These are phyloP conservation scores for Pachyrhynchus sulphureomaculatus DNA, from an alignment of 1,140 invertebrate genomes.

Conservation along the genomic window DNA sequence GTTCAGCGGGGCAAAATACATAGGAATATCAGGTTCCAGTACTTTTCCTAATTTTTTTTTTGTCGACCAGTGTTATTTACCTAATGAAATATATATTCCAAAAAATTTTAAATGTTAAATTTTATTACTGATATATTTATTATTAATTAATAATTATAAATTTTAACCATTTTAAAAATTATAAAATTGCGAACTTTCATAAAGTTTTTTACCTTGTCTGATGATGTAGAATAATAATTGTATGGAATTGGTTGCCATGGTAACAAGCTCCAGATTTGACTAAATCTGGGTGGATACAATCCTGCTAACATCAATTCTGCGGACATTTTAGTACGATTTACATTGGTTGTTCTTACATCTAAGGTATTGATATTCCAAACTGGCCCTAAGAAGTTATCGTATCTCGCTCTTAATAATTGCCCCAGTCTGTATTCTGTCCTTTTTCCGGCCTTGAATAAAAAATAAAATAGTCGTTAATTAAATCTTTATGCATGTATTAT, in stretches of 20 bases:
- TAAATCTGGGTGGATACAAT: slow-evolving; percentile 55
- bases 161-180: too few species aligned
- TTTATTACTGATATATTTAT: too few species aligned
- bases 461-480: too few species aligned
- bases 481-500: too few species aligned
- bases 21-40: too few species aligned
- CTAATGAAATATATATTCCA: too few species aligned
- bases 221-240: slow-evolving; percentile 15
- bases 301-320: slow-evolving; percentile 57
- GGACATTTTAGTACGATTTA: slow-evolving; percentile 61
- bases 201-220: slow-evolving; percentile 4
- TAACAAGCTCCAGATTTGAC: slow-evolving; percentile 50
- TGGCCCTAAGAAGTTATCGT: slow-evolving; percentile 59
- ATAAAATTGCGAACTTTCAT: too few species aligned
- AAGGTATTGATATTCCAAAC: slow-evolving; percentile 55
- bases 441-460: slow-evolving; percentile 30
- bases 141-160: too few species aligned
- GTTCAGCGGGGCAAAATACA: too few species aligned
- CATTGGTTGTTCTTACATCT: slow-evolving; percentile 49
- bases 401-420: slow-evolving; percentile 60
- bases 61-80: too few species aligned
- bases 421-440: slow-evolving; percentile 62
- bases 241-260: slow-evolving; percentile 61
- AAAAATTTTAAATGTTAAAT: too few species aligned
- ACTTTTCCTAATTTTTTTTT: too few species aligned